Percentiles rank a stretch among this genome's conserved stretches.
phyloP scores from a whole-genome alignment of 1,140 invertebrate genomes.

The Nasonia vitripennis region DNA sequence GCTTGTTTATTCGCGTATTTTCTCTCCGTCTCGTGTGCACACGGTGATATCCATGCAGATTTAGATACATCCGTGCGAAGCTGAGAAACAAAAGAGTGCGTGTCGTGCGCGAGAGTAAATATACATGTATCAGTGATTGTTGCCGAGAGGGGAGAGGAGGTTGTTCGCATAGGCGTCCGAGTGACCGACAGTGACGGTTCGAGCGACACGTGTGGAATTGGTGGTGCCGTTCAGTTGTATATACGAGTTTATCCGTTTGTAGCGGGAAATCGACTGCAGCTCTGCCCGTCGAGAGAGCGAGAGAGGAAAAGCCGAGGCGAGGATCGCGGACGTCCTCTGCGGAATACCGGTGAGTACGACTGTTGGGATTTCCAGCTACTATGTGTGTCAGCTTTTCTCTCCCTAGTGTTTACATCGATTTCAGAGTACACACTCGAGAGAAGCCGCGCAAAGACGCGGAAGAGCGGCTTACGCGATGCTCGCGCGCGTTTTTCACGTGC shows the following conservation, averaged over 20 bases:
- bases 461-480: too few relatives aligned
- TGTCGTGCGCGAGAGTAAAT: background rate
- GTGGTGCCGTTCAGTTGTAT: background rate
- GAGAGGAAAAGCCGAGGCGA: too few relatives aligned
- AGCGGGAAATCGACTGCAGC: background rate
- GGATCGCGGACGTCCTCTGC: background rate
- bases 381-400: too few relatives aligned
- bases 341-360: background rate
- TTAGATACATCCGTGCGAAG: background rate
- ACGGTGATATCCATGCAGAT: too few relatives aligned
- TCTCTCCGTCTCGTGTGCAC: background rate
- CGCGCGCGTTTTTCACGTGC: too few relatives aligned
- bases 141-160: background rate
- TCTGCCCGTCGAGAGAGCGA: too few relatives aligned
- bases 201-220: background rate
- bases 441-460: too few relatives aligned
- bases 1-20: background rate
- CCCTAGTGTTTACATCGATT: background rate
- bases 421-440: too few relatives aligned
- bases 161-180: background rate
- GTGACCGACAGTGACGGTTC: background rate
- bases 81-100: background rate
- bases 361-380: background rate
- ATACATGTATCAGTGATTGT: background rate
- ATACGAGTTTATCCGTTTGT: background rate